Evolutionary conservation across 2,797 vertebrate genomes (phyloP).

Genomic region (Falco rusticolus): DNA sequence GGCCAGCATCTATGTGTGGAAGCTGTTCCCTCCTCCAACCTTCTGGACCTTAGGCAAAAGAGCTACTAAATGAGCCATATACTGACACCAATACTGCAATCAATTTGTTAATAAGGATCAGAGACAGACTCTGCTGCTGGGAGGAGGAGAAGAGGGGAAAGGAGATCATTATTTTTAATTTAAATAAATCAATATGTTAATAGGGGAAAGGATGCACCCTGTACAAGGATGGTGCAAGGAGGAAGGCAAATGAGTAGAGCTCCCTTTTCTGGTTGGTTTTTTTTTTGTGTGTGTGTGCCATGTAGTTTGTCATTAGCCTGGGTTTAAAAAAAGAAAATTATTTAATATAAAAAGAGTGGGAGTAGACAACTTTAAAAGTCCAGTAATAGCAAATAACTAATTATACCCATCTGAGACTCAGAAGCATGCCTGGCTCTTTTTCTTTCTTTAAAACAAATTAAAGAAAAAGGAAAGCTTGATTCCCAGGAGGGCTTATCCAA

Average conservation of each 20-base stretch:
- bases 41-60: conserved; percentile 68
- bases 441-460: conserved; percentile 73
- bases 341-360: conserved; percentile 45
- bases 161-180: conserved; percentile 77
- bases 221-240: not conserved
- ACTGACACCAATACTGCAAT: conserved; percentile 71
- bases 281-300: not conserved
- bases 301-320: not conserved
- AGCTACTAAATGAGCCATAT: conserved; percentile 67
- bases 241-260: conserved; percentile 14
- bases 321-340: not conserved
- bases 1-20: conserved; percentile 55
- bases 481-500: conserved; percentile 75
- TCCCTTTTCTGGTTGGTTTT: not conserved
- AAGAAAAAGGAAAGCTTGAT: conserved; percentile 77
- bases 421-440: conserved; percentile 65
- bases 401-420: conserved; percentile 54
- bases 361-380: conserved; percentile 69
- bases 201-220: conserved; percentile 16
- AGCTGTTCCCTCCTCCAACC: conserved; percentile 60
- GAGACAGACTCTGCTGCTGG: conserved; percentile 54
- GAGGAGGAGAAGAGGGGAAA: conserved; percentile 33
- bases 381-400: conserved; percentile 72
- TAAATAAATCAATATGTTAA: conserved; percentile 72
- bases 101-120: conserved; percentile 68